phyloP scores from a whole-genome alignment of 2,797 vertebrate species.

The Spondyliosoma cantharus region DNA sequence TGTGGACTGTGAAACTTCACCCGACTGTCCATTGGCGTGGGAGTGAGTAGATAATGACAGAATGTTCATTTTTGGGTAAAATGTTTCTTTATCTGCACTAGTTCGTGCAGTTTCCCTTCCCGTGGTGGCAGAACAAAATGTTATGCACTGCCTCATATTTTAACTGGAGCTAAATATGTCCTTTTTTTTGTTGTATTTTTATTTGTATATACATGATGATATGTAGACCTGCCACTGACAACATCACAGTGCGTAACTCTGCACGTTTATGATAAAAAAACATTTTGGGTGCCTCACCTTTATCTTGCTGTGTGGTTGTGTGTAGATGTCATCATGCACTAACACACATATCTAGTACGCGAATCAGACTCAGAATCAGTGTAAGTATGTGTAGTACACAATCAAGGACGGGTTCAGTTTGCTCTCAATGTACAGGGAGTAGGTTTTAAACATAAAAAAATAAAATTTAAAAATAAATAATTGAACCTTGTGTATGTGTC shows the following conservation, averaged over 20 bases:
- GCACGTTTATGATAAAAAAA: slow-evolving; percentile 35
- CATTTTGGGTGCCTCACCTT: neutral
- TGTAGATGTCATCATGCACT: neutral
- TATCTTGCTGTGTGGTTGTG: neutral
- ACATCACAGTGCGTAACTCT: neutral
- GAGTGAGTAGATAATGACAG: too few relatives aligned
- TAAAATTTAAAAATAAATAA: too few relatives aligned
- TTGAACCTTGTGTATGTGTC: too few relatives aligned
- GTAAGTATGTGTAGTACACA: too few relatives aligned
- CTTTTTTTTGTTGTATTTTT: neutral
- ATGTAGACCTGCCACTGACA: neutral
- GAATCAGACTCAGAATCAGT: too few relatives aligned
- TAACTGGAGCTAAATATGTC: neutral
- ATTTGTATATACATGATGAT: slow-evolving; percentile 13
- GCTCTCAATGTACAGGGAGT: too few relatives aligned
- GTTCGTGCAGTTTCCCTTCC: neutral
- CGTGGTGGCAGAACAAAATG: slow-evolving; percentile 10
- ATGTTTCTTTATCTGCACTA: neutral
- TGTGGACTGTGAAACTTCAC: too few relatives aligned
- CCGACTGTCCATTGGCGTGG: too few relatives aligned
- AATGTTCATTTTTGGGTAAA: too few relatives aligned
- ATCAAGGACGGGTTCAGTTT: too few relatives aligned
- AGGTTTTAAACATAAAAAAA: too few relatives aligned
- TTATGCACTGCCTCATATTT: slow-evolving; percentile 29
- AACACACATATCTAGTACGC: too few relatives aligned